Conservation (phyloP, 2,888 invertebrate genomes). For the Eristalis arbustorum region DNA sequence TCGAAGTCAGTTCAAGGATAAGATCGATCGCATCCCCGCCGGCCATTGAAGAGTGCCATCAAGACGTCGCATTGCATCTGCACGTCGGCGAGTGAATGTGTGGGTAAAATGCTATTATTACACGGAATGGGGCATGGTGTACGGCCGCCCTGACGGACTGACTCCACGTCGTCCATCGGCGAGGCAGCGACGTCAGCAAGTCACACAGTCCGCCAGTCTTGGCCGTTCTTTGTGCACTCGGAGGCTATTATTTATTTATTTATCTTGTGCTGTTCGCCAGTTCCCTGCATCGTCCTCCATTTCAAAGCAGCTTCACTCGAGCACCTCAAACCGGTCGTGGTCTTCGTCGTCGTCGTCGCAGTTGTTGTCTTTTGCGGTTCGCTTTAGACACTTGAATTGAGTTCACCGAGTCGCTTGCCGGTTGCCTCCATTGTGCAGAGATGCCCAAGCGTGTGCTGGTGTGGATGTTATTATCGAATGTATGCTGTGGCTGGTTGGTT, state of each 20-base stretch:
- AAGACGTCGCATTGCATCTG: background rate
- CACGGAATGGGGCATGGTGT: background rate
- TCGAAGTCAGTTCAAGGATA: slow-evolving; percentile 50
- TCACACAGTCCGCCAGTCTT: background rate
- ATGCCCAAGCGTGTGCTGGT: background rate
- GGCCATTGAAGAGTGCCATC: slow-evolving; percentile 29
- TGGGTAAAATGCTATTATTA: background rate
- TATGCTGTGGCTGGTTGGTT: slow-evolving; percentile 8
- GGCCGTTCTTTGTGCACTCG: slow-evolving; percentile 25
- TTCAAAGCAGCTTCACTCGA: slow-evolving; percentile 56
- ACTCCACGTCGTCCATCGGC: slow-evolving; percentile 14
- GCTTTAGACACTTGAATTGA: slow-evolving; percentile 56
- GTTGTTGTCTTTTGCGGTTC: slow-evolving; percentile 26
- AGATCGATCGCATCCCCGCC: background rate
- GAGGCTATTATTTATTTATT: slow-evolving; percentile 58
- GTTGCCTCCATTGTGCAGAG: slow-evolving; percentile 36
- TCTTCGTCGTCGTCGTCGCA: slow-evolving; percentile 27
- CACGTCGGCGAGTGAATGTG: background rate
- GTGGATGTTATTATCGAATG: slow-evolving; percentile 42
- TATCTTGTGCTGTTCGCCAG: slow-evolving; percentile 37
- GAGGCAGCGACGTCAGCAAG: slow-evolving; percentile 14
- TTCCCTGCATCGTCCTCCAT: slow-evolving; percentile 41
- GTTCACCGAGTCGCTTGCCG: slow-evolving; percentile 42
- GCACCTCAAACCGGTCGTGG: slow-evolving; percentile 58
- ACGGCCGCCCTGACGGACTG: slow-evolving; percentile 29